Conservation (phyloP, 2,888 invertebrate species). For the Mythimna albipuncta region DNA sequence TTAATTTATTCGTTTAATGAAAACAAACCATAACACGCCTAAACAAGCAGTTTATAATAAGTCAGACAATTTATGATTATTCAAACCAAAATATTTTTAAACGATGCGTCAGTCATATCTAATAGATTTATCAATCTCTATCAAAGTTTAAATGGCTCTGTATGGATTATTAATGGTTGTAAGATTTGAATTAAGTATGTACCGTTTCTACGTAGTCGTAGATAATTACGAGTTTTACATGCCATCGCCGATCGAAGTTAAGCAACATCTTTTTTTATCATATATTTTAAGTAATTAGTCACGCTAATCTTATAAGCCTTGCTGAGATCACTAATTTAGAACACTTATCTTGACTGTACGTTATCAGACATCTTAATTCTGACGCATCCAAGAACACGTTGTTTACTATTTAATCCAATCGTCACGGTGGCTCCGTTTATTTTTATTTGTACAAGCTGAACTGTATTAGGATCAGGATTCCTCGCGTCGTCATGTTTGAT, state of each 20-base stretch:
- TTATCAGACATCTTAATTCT: constrained; percentile 72
- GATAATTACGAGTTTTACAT: constrained; percentile 60
- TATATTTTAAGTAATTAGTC: constrained; percentile 53
- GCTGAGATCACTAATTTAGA: constrained; percentile 37
- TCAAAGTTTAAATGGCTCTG: constrained; percentile 56
- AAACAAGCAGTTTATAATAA: constrained; percentile 42
- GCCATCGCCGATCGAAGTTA: constrained; percentile 41
- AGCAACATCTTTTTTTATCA: constrained; percentile 52
- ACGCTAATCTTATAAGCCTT: constrained; percentile 49
- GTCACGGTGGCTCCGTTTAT: constrained; percentile 74
- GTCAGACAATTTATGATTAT: constrained; percentile 47
- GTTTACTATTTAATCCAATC: constrained; percentile 72
- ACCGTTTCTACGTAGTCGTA: constrained; percentile 57
- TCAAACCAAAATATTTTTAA: constrained; percentile 53
- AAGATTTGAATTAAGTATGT: constrained; percentile 65
- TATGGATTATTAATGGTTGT: constrained; percentile 62
- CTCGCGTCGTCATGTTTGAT: constrained; percentile 77
- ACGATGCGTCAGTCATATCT: constrained; percentile 57
- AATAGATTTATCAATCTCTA: constrained; percentile 67
- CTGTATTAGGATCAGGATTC: constrained; percentile 78
- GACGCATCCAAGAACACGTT: constrained; percentile 73
- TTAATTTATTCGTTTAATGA: constrained; percentile 17
- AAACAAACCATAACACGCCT: constrained; percentile 32
- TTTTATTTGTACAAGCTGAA: constrained; percentile 76
- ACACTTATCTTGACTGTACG: constrained; percentile 66